Conservation (phyloP, 2,797 vertebrate genomes). For the Alosa sapidissima region DNA sequence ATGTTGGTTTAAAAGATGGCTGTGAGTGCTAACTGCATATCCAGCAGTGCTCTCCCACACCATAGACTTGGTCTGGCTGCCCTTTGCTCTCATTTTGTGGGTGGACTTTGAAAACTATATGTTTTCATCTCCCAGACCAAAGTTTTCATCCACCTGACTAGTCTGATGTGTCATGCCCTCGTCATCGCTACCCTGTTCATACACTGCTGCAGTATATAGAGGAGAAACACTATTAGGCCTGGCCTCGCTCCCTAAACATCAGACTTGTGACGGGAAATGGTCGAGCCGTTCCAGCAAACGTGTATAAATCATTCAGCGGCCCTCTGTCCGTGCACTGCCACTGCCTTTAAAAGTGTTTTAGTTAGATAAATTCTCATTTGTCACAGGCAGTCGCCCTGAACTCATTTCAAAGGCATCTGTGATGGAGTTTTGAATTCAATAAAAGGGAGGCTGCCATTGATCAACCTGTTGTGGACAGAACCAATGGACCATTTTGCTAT, state of each 20-base stretch:
- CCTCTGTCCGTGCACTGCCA: constrained; percentile 70
- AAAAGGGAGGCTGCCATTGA: constrained; percentile 73
- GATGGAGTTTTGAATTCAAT: constrained; percentile 71
- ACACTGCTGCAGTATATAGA: not conserved
- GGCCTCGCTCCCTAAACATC: constrained; percentile 26
- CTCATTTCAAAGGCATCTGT: constrained; percentile 73
- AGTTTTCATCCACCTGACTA: not conserved
- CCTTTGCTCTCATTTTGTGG: not conserved
- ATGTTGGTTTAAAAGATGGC: too few species aligned
- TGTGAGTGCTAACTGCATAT: not conserved
- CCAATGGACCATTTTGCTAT: constrained; percentile 45
- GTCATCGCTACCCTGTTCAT: not conserved
- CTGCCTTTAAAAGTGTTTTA: constrained; percentile 75
- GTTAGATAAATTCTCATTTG: constrained; percentile 80
- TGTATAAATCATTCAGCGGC: constrained; percentile 76
- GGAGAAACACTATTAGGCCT: not conserved
- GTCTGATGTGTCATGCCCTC: not conserved
- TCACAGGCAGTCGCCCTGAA: constrained; percentile 75
- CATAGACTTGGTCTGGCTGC: too few species aligned
- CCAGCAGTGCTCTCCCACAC: too few species aligned
- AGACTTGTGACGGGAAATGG: constrained; percentile 1
- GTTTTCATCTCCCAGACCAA: not conserved
- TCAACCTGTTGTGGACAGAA: constrained; percentile 74
- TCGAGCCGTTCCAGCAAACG: constrained; percentile 44
- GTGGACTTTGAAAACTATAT: too few species aligned